phyloP scores from a whole-genome alignment of 2,888 invertebrate species.

The Ctena decussata region DNA sequence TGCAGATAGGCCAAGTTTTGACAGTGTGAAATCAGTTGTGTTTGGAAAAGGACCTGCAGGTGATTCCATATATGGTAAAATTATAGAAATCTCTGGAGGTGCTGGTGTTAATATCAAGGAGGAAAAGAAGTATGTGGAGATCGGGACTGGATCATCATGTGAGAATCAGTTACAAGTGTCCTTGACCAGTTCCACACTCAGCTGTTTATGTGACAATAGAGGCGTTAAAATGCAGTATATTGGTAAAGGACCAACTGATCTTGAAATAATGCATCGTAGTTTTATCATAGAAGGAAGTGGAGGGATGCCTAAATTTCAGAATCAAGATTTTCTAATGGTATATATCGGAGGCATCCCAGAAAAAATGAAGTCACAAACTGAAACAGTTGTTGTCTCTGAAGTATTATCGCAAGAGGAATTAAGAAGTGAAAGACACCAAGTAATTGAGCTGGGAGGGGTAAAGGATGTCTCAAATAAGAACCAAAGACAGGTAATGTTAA shows the following conservation, averaged over 20 bases:
- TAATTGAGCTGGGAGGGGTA: conserved; percentile 30
- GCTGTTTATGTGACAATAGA: conserved; percentile 25
- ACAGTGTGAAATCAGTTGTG: not conserved
- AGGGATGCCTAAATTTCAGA: conserved; percentile 37
- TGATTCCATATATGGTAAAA: conserved; percentile 23
- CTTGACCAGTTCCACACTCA: conserved; percentile 37
- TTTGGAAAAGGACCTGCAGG: conserved; percentile 2
- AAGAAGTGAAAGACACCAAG: not conserved
- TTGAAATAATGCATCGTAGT: conserved; percentile 33
- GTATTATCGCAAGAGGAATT: not conserved
- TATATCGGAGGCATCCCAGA: conserved; percentile 51
- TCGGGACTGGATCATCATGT: conserved; percentile 41
- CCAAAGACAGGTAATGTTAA: conserved; percentile 46
- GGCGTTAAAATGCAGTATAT: conserved; percentile 35
- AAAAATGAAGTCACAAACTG: conserved; percentile 22
- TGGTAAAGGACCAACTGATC: conserved; percentile 43
- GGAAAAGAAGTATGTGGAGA: conserved; percentile 42
- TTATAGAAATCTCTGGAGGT: conserved; percentile 48
- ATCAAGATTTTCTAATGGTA: conserved; percentile 44
- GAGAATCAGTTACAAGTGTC: conserved; percentile 27
- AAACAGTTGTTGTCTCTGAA: conserved; percentile 25
- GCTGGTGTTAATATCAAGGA: conserved; percentile 11
- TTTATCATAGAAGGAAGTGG: conserved; percentile 27
- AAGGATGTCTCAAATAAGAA: conserved; percentile 7
- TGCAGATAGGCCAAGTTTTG: not conserved